phyloP scores from a whole-genome alignment of 2,888 invertebrate genomes.

The Caenorhabditis doughertyi region DNA sequence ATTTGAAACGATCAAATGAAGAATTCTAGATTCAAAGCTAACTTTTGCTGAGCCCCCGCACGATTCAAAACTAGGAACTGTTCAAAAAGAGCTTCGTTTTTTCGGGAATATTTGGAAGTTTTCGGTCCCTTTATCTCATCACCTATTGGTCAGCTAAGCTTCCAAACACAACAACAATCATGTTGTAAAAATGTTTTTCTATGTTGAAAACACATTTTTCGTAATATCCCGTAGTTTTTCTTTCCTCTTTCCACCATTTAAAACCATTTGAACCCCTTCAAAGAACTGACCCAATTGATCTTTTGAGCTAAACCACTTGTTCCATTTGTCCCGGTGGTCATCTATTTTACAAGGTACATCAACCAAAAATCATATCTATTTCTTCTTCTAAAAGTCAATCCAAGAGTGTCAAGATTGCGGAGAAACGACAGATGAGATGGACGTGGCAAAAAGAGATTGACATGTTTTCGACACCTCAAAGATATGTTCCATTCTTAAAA shows the following conservation, averaged over 20 bases:
- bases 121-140: not conserved
- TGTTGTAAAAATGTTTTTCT: too few relatives aligned
- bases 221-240: too few relatives aligned
- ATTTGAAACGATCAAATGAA: too few relatives aligned
- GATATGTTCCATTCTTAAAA: not conserved
- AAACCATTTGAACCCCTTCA: not conserved
- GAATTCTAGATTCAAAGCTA: too few relatives aligned
- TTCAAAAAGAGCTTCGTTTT: too few relatives aligned
- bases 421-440: slow-evolving; percentile 25
- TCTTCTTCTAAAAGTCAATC: slow-evolving; percentile 7
- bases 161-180: not conserved
- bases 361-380: slow-evolving; percentile 9
- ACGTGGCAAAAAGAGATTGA: slow-evolving; percentile 19
- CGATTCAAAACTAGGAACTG: too few relatives aligned
- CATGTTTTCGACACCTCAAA: slow-evolving; percentile 41
- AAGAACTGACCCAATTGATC: not conserved
- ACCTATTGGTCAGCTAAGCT: not conserved
- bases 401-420: slow-evolving; percentile 11
- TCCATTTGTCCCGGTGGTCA: slow-evolving; percentile 1
- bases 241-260: too few relatives aligned
- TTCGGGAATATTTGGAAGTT: too few relatives aligned
- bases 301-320: not conserved
- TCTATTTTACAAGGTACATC: not conserved
- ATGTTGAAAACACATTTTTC: not conserved
- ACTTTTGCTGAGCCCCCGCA: too few relatives aligned